Percentiles rank a stretch among this genome's conserved stretches.
Evolutionary conservation across 1,140 invertebrate genomes (phyloP).

Genomic region (Solenopsis fugax): DNA sequence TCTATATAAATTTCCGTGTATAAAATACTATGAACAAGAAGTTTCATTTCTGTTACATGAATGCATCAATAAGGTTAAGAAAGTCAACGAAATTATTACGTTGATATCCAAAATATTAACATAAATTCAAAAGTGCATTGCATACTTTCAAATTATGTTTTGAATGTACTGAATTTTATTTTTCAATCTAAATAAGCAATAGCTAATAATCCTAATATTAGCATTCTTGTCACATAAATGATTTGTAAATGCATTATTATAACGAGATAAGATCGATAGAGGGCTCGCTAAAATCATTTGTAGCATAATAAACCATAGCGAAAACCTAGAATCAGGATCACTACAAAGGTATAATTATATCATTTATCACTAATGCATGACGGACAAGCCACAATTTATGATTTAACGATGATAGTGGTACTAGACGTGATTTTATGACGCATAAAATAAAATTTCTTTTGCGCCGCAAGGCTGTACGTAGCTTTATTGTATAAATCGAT

Average conservation of each 20-base stretch:
- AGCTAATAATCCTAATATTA: slow-evolving; percentile 19
- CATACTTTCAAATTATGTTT: neutral
- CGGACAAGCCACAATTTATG: slow-evolving; percentile 17
- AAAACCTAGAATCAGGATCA: neutral
- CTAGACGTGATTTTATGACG: slow-evolving; percentile 1
- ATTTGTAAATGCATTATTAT: neutral
- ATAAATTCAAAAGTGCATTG: neutral
- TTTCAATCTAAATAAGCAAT: neutral
- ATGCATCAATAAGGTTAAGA: neutral
- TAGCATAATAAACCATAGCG: neutral
- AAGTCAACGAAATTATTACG: neutral
- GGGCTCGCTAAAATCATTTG: slow-evolving; percentile 24
- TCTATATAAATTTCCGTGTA: neutral
- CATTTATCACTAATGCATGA: slow-evolving; percentile 43
- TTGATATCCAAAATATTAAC: neutral
- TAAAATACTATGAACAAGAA: neutral
- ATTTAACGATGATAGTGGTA: slow-evolving; percentile 21
- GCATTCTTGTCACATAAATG: neutral
- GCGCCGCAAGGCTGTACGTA: neutral
- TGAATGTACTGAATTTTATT: neutral
- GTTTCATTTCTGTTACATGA: neutral
- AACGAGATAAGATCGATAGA: neutral
- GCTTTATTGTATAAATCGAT: neutral
- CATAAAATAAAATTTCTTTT: neutral
- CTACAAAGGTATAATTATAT: slow-evolving; percentile 51